Conservation (phyloP, 1,140 invertebrate genomes). For the Dreissena polymorpha region DNA sequence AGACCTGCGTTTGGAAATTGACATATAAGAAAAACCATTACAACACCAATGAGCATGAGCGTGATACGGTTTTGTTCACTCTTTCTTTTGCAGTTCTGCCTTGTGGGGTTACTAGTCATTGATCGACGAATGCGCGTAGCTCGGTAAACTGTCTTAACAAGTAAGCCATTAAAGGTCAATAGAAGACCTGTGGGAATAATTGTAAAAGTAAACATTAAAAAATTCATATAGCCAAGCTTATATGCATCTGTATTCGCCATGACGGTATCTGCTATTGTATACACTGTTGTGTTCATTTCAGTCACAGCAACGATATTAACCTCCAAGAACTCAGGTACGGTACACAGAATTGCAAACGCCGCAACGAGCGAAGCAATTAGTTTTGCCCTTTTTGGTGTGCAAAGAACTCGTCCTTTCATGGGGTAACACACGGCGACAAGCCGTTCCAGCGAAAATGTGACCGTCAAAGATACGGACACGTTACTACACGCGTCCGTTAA, state of each 20-base stretch:
- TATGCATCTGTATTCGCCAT: constrained; percentile 82
- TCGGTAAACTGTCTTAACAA: constrained; percentile 85
- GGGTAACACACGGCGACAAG: no score
- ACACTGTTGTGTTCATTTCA: constrained; percentile 5
- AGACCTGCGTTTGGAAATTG: constrained; percentile 82
- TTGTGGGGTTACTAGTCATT: constrained; percentile 78
- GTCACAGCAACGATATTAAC: constrained; percentile 40
- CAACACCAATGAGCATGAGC: constrained; percentile 87
- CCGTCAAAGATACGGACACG: constrained; percentile 86
- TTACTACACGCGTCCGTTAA: constrained; percentile 85
- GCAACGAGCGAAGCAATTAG: no score
- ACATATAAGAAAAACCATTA: constrained; percentile 88
- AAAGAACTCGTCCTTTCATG: no score
- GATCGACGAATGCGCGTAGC: constrained; percentile 80
- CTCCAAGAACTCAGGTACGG: constrained; percentile 64
- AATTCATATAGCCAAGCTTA: no score
- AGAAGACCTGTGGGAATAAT: constrained; percentile 85
- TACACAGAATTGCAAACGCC: constrained; percentile 52
- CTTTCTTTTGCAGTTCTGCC: constrained; percentile 40
- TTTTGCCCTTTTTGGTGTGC: no score
- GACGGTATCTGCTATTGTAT: constrained; percentile 42
- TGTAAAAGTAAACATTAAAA: constrained; percentile 84
- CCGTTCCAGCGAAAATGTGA: no score
- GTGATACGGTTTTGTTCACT: constrained; percentile 82
- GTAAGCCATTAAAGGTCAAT: constrained; percentile 86